These are phyloP conservation scores for Hyaena hyaena DNA, from an alignment of 2,113 vertebrate species.

Conservation along the genomic window DNA sequence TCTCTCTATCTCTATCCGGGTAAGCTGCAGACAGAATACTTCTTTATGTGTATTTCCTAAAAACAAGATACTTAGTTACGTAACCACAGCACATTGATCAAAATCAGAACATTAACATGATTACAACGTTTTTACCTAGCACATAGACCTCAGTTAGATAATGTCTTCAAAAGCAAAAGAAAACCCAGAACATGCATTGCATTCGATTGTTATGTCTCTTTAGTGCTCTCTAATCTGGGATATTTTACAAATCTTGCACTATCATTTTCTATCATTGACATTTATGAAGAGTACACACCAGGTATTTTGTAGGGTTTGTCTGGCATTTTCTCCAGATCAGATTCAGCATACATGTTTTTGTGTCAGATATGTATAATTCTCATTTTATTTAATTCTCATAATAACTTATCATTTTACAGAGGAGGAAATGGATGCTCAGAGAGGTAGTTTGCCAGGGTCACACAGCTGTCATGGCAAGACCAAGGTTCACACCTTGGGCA, in stretches of 20 bases:
- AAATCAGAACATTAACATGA: not conserved
- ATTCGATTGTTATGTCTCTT: not conserved
- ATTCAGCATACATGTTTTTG: not conserved
- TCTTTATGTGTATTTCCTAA: not conserved
- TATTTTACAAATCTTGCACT: not conserved
- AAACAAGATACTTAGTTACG: not conserved
- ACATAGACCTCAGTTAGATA: not conserved
- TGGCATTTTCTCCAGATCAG: not conserved
- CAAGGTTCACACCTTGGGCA: not conserved
- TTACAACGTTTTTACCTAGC: not conserved
- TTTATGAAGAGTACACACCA: not conserved
- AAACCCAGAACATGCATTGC: not conserved
- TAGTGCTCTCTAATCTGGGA: not conserved
- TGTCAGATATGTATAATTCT: not conserved
- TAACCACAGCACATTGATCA: not conserved
- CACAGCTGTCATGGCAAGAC: not conserved
- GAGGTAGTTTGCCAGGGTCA: not conserved
- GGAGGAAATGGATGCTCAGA: not conserved
- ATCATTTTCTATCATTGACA: not conserved
- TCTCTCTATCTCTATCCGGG: not conserved
- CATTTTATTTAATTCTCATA: not conserved
- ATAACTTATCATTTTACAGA: not conserved
- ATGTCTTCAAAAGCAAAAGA: slow-evolving; percentile 9
- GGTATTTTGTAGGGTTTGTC: not conserved
- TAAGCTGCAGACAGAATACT: not conserved